Evolutionary conservation across 2,888 invertebrate species (phyloP).

Genomic region (Stictocephala bisonia): DNA sequence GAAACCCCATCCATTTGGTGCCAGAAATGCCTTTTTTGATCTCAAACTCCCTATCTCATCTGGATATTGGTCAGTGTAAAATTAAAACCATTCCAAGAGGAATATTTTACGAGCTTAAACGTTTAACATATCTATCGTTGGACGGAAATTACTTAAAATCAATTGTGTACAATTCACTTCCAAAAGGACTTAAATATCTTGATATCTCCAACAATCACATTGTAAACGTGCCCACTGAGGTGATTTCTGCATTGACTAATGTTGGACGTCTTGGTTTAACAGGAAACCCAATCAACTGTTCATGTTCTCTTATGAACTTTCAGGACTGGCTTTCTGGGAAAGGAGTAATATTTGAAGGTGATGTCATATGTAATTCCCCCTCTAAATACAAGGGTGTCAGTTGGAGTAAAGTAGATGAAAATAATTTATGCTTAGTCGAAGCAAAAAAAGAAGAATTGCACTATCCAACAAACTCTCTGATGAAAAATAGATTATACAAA

Average conservation of each 20-base stretch:
- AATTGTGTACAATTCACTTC: slow-evolving; percentile 53
- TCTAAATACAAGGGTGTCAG: slow-evolving; percentile 49
- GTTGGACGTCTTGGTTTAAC: slow-evolving; percentile 55
- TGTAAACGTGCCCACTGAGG: slow-evolving; percentile 54
- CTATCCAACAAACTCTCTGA: background rate
- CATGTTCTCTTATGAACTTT: slow-evolving; percentile 54
- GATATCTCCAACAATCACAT: slow-evolving; percentile 55
- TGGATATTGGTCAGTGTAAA: slow-evolving; percentile 54
- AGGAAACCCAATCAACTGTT: slow-evolving; percentile 56
- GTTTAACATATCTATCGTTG: slow-evolving; percentile 51
- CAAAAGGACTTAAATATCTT: slow-evolving; percentile 53
- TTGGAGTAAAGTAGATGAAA: slow-evolving; percentile 55
- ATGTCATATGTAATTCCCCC: slow-evolving; percentile 53
- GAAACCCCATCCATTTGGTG: slow-evolving; percentile 63
- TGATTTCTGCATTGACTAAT: slow-evolving; percentile 51
- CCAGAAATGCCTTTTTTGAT: slow-evolving; percentile 51
- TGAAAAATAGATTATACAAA: background rate
- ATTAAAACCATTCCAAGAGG: slow-evolving; percentile 52
- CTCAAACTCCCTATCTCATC: slow-evolving; percentile 53
- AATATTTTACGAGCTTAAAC: slow-evolving; percentile 50
- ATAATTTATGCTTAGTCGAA: slow-evolving; percentile 51
- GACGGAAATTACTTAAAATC: slow-evolving; percentile 55
- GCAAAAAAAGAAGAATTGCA: slow-evolving; percentile 31
- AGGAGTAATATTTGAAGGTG: slow-evolving; percentile 53
- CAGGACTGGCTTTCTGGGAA: slow-evolving; percentile 55